Conservation (phyloP, 2,888 invertebrate species). For the Empis livida region DNA sequence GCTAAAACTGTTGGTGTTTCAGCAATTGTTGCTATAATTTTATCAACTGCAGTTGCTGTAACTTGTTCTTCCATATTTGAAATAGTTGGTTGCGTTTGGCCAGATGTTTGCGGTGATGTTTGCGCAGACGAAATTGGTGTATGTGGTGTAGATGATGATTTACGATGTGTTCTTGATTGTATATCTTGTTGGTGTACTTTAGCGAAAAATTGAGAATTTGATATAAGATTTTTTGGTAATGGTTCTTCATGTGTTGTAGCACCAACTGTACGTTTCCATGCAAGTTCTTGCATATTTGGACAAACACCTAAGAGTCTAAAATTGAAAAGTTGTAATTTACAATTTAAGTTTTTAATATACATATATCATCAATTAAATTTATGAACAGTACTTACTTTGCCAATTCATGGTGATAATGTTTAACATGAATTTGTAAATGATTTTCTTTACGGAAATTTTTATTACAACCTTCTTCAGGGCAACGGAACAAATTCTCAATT, state of each 20-base stretch:
- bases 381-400: constrained; percentile 38
- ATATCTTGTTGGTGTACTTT: constrained; percentile 35
- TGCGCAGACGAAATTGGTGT: not conserved
- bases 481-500: constrained; percentile 52
- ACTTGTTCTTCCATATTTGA: constrained; percentile 4
- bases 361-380: too few relatives aligned
- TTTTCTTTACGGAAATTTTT: constrained; percentile 88
- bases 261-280: constrained; percentile 63
- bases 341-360: too few relatives aligned
- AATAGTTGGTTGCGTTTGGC: constrained; percentile 8
- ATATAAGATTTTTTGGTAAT: constrained; percentile 32
- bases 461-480: constrained; percentile 70
- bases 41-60: constrained; percentile 7
- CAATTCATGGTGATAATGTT: constrained; percentile 81
- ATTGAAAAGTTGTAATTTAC: too few relatives aligned
- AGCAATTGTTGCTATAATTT: not conserved
- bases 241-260: constrained; percentile 38
- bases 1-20: constrained; percentile 1
- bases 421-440: constrained; percentile 83
- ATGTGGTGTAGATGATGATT: constrained; percentile 7
- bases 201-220: constrained; percentile 35
- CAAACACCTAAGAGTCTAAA: constrained; percentile 50
- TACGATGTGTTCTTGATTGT: constrained; percentile 24
- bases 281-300: constrained; percentile 75
- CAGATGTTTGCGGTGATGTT: not conserved